Base-by-base conservation (phyloP, 2,888 invertebrate genomes). In the Tanypteryx hageni region DNA sequence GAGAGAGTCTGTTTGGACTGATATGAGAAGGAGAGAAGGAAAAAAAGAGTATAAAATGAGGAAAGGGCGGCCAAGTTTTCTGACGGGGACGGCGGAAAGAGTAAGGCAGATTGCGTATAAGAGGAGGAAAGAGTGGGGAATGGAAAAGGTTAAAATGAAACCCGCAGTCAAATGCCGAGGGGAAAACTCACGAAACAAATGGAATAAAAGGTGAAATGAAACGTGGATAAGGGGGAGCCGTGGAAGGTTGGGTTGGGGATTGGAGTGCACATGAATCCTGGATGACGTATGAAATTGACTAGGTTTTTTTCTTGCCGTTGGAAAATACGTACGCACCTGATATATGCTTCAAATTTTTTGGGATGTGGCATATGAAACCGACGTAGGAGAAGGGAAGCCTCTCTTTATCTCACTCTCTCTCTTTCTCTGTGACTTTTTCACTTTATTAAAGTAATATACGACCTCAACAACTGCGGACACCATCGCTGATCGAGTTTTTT, bases 361-460 rank as follows among this genome's bases (percentile, higher is more conserved):
- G 76, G 76, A 76, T 76, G 76, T 76, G 76, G 76, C 76, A 76
- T 76, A 76, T 76, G 76, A 76, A 76, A 76, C 27, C 76, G 68
- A 22, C 68, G 18, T 10, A 13, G 76, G 76, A 76, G 22, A 8
- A 27, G 76, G 27, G 76, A 22, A 76, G 76, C 68, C 68, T 68
- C 68, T n/a, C n/a, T n/a, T n/a, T n/a, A n/a, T n/a, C n/a, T n/a
- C n/a, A n/a, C n/a, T n/a, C 44, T 1, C 44, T 44, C 44, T 44
- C 44, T 44, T 44, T 44, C 5, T 44, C 44, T 44, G 44, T 22
- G 68, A 27, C 76, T 76, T 76, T 76, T 76, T 76, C 76, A 22
- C 76, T 76, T 76, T 76, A 76, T 76, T 76, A 76, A 76, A 76
- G 76, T 76, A 76, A 76, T 76, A 76, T 76, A 76, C 76, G 76